These are phyloP conservation scores for Bos taurus DNA, from an alignment of 2,113 vertebrate genomes.

Conservation along the genomic window ARS-UCD2.0 NC_037329.1:124958001-124958500, in stretches of 20 bases:
- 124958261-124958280: neutral
- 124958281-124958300: neutral
- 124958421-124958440: neutral
- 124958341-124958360: neutral
- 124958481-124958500: neutral
- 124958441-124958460: neutral
- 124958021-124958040: slow-evolving; percentile 89
- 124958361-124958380: neutral
- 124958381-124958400: neutral
- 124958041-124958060: neutral
- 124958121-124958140: slow-evolving; percentile 31
- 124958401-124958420: neutral
- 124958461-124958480: neutral
- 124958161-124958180: slow-evolving; percentile 44
- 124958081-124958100: neutral
- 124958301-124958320: neutral
- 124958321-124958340: neutral
- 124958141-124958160: neutral
- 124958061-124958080: slow-evolving; percentile 43
- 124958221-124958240: slow-evolving; percentile 41
- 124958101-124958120: slow-evolving; percentile 19
- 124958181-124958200: slow-evolving; percentile 1
- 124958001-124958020: slow-evolving; percentile 78
- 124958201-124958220: neutral
- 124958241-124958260: slow-evolving; percentile 26